Evolutionary conservation across 2,113 vertebrate genomes (phyloP).

Genomic region (Tympanuchus pallidicinctus): DNA sequence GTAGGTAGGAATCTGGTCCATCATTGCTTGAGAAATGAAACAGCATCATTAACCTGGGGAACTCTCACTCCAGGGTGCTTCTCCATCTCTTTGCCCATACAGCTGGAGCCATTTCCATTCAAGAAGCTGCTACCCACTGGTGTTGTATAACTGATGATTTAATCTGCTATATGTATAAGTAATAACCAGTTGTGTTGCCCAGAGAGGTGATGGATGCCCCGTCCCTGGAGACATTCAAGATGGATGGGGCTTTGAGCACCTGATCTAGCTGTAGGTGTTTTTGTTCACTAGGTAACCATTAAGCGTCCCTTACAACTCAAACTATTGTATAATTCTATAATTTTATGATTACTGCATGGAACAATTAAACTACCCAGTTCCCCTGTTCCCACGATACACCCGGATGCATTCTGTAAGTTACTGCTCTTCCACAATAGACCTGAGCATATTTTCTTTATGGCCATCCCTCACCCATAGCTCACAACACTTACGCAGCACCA

Average conservation of each 20-base stretch:
- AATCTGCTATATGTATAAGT: background rate
- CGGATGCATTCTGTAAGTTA: background rate
- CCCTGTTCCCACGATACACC: background rate
- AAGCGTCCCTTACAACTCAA: no score
- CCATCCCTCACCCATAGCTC: background rate
- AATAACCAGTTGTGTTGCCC: background rate
- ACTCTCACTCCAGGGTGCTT: background rate
- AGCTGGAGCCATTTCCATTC: background rate
- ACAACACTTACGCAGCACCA: rapidly evolving
- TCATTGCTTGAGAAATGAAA: background rate
- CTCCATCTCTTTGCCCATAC: background rate
- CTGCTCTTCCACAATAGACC: background rate
- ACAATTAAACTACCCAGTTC: background rate
- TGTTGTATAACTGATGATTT: background rate
- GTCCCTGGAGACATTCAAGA: no score
- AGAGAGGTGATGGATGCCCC: no score
- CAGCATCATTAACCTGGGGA: rapidly evolving
- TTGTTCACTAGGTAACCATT: no score
- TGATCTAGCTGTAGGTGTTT: no score
- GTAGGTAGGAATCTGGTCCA: background rate
- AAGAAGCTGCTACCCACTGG: background rate
- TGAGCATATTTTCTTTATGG: background rate
- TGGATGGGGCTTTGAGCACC: no score
- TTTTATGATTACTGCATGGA: background rate
- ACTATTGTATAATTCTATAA: no score